Conservation (phyloP, 2,113 vertebrate species). For the Rynchops niger region DNA sequence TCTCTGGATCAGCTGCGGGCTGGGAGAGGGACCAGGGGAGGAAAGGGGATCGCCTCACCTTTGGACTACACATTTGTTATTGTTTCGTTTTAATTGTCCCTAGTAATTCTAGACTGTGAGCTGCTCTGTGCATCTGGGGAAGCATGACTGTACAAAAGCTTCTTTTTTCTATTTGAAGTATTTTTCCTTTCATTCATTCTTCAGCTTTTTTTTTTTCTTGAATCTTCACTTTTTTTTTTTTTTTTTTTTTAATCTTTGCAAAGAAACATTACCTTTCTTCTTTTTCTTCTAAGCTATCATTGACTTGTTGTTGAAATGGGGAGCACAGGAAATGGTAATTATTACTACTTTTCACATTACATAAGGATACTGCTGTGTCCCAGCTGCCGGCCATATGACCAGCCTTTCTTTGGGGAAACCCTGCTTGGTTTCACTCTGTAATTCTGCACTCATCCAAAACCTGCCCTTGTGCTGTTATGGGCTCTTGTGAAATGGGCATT, state of each 20-base stretch:
- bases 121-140: background rate
- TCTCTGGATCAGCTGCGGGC: background rate
- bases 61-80: slow-evolving; percentile 17
- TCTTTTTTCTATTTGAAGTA: background rate
- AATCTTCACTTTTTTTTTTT: background rate
- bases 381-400: slow-evolving; percentile 68
- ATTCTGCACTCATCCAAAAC: background rate
- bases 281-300: background rate
- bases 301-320: background rate
- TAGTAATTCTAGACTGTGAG: slow-evolving; percentile 15
- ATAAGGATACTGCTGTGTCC: background rate
- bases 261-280: background rate
- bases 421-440: background rate
- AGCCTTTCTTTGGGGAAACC: background rate
- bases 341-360: slow-evolving; percentile 13
- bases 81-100: slow-evolving; percentile 7
- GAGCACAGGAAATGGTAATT: background rate
- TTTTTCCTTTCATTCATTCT: background rate
- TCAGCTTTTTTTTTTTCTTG: background rate
- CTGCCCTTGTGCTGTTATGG: background rate
- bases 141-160: background rate
- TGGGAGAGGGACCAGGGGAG: background rate
- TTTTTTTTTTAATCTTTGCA: background rate
- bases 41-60: background rate
- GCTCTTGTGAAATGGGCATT: background rate